These are phyloP conservation scores for Smutsia temminckii DNA, from an alignment of 2,797 vertebrate species.

Conservation along the genomic window DNA sequence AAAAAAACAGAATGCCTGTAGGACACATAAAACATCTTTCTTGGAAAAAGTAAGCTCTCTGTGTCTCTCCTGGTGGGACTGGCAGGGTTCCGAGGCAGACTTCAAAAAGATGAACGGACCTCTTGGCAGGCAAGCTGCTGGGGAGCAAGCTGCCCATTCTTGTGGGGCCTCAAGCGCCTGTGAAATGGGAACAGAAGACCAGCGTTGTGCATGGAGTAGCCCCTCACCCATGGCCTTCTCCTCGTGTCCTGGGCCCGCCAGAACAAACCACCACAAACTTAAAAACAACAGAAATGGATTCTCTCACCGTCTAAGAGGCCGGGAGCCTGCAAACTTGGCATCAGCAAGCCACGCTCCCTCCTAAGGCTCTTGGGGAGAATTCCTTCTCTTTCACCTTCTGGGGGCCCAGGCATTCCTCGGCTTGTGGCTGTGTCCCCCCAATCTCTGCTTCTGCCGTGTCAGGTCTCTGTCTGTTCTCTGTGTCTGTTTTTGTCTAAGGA, in stretches of 20 bases:
- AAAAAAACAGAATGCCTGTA: slow-evolving; percentile 10
- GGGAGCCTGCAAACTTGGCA: accelerated
- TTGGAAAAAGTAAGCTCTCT: background rate
- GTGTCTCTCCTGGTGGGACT: background rate
- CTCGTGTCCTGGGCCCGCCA: background rate
- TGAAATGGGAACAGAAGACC: background rate
- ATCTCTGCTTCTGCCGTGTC: background rate
- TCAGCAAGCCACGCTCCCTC: background rate
- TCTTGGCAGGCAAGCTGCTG: background rate
- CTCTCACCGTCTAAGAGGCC: background rate
- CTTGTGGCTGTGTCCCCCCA: accelerated
- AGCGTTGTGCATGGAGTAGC: accelerated
- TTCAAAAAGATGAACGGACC: background rate
- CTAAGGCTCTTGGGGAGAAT: accelerated
- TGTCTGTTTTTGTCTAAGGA: background rate
- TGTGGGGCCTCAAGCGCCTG: too few relatives aligned
- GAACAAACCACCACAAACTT: too few relatives aligned
- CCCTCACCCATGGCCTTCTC: accelerated
- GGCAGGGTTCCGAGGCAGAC: background rate
- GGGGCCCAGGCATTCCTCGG: accelerated
- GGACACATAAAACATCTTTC: slow-evolving; percentile 40
- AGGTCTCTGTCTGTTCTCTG: background rate
- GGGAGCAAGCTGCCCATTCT: background rate
- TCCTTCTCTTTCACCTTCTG: background rate
- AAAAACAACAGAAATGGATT: background rate